These are phyloP conservation scores for Chiropotes sagulatus DNA, from an alignment of 2,797 vertebrate genomes.

Conservation along the genomic window DNA sequence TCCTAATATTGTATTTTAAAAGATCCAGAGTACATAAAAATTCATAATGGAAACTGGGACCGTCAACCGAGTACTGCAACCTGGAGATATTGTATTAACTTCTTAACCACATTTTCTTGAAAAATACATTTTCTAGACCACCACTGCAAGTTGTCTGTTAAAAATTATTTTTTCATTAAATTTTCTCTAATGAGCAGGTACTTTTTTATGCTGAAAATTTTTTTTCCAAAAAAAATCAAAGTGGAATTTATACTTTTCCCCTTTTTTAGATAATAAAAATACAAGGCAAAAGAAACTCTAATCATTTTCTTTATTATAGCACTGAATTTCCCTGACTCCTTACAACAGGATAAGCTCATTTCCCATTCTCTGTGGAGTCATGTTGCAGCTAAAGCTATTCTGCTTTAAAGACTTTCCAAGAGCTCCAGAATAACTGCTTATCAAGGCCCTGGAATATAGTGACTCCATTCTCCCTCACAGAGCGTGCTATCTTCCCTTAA, in stretches of 20 bases:
- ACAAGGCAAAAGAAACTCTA: not conserved
- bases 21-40: not conserved
- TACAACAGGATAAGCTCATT: not conserved
- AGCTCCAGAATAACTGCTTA: not conserved
- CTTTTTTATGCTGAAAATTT: not conserved
- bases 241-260: not conserved
- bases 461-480: not conserved
- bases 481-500: not conserved
- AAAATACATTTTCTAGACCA: not conserved
- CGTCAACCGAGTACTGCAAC: not conserved
- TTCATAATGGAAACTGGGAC: not conserved
- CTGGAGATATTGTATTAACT: not conserved
- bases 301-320: not conserved
- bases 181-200: not conserved
- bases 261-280: not conserved
- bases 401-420: not conserved
- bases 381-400: no score
- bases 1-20: not conserved
- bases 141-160: not conserved
- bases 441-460: accelerated
- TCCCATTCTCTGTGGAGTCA: not conserved
- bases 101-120: not conserved
- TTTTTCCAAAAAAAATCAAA: not conserved
- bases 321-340: not conserved
- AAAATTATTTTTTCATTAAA: not conserved